Percentiles rank a stretch among this genome's conserved stretches.
Conservation (phyloP, 2,888 invertebrate species). For the Meganola albula region DNA sequence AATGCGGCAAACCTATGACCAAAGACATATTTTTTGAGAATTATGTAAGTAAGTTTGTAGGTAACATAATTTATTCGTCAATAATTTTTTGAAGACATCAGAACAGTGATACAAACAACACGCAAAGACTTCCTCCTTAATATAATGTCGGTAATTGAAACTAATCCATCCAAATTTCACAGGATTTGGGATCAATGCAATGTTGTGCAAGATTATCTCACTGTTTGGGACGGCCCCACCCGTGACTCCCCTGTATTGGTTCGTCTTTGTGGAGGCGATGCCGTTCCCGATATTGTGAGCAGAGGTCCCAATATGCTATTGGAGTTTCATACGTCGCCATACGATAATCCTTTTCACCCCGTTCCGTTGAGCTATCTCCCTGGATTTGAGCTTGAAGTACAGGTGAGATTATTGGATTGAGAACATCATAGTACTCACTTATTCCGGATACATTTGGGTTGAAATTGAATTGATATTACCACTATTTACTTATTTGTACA, state of each 20-base stretch:
- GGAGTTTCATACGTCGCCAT: constrained; percentile 88
- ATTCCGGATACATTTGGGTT: too few species aligned
- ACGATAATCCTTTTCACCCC: constrained; percentile 89
- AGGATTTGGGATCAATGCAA: constrained; percentile 91
- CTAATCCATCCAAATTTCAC: constrained; percentile 29
- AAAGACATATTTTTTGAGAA: too few species aligned
- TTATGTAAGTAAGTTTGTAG: too few species aligned
- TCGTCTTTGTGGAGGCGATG: constrained; percentile 88
- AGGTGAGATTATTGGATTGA: constrained; percentile 68
- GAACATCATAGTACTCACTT: constrained; percentile 16
- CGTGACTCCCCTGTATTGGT: constrained; percentile 84
- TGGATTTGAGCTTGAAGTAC: constrained; percentile 89
- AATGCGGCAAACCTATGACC: too few species aligned
- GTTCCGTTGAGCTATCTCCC: constrained; percentile 86
- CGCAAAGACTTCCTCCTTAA: too few species aligned
- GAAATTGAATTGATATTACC: too few species aligned
- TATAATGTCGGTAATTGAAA: too few species aligned
- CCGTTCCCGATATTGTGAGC: constrained; percentile 87
- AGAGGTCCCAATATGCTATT: constrained; percentile 87
- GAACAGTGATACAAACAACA: too few species aligned
- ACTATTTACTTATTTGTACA: too few species aligned
- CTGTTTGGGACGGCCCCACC: constrained; percentile 87
- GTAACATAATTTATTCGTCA: too few species aligned
- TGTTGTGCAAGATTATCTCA: constrained; percentile 88
- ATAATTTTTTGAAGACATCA: too few species aligned